phyloP scores from a whole-genome alignment of 2,113 vertebrate genomes.

The human (Homo sapiens) region GRCh38 chr5:12034001-12034500 shows the following conservation, averaged over 20 bases:
- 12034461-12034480: background rate
- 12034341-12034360: background rate
- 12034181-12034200: background rate
- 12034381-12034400: background rate
- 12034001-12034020: background rate
- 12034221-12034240: background rate
- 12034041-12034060: background rate
- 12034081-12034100: background rate
- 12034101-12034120: background rate
- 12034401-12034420: background rate
- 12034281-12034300: background rate
- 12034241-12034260: background rate
- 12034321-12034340: background rate
- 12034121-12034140: background rate
- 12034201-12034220: background rate
- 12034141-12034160: background rate
- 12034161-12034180: background rate
- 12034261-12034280: background rate
- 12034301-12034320: background rate
- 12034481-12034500: background rate
- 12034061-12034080: background rate
- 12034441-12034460: background rate
- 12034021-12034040: background rate
- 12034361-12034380: background rate
- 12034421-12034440: background rate